Evolutionary conservation across 2,113 vertebrate genomes (phyloP).

Genomic region (Elgaria multicarinata): DNA sequence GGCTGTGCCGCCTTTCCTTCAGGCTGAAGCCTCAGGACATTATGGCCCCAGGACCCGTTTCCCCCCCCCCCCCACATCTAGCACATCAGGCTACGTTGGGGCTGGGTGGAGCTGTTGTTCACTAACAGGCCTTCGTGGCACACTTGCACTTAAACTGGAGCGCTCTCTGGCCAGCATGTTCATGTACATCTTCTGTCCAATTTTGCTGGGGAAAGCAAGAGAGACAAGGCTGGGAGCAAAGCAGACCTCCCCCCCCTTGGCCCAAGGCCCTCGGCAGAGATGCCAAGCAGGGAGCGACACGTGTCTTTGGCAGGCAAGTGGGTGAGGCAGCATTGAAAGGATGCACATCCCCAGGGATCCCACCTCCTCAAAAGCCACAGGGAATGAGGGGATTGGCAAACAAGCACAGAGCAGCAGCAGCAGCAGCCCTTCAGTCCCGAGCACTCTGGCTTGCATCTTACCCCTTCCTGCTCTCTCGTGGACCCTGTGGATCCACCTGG

Average conservation of each 20-base stretch:
- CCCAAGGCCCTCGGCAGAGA: background rate
- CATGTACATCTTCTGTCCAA: background rate
- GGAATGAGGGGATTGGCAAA: background rate
- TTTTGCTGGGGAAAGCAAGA: too few relatives aligned
- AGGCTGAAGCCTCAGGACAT: accelerated
- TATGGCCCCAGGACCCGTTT: too few relatives aligned
- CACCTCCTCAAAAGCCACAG: background rate
- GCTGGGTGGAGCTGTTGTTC: background rate
- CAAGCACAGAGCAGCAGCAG: background rate
- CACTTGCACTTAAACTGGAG: background rate
- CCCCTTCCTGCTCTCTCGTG: too few relatives aligned
- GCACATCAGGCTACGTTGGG: background rate
- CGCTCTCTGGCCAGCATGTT: background rate
- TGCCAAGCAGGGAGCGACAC: background rate
- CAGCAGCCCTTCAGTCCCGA: too few relatives aligned
- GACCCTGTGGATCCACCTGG: too few relatives aligned
- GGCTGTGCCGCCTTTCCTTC: background rate
- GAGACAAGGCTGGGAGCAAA: background rate
- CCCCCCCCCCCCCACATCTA: accelerated
- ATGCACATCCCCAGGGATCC: background rate
- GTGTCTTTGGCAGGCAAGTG: background rate
- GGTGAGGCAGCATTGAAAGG: background rate
- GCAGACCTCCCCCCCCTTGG: background rate
- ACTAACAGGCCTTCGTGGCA: background rate
- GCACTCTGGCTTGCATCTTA: background rate